Conservation (phyloP, 2,113 vertebrate species). For the Noctilio leporinus region DNA sequence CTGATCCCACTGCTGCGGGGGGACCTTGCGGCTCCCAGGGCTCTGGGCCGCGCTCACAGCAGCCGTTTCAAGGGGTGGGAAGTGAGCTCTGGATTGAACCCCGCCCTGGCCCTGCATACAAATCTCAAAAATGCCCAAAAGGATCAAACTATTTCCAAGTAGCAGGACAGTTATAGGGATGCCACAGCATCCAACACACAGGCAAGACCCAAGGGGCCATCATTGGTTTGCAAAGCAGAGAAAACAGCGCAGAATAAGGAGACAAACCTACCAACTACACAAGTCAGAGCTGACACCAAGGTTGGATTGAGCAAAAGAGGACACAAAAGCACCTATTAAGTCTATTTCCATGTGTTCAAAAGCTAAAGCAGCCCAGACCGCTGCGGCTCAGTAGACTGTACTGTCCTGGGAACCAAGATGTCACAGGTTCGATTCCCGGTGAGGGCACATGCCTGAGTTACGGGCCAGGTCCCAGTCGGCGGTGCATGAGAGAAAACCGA, state of each 20-base stretch:
- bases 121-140: neutral
- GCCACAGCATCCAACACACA: neutral
- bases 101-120: neutral
- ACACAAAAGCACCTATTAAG: neutral
- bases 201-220: neutral
- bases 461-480: too few species aligned
- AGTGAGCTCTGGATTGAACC: neutral
- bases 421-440: too few species aligned
- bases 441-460: too few species aligned
- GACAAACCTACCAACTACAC: neutral
- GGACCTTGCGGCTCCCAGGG: fast-evolving
- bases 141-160: neutral
- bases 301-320: too few species aligned
- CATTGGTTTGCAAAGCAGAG: neutral
- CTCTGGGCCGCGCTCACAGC: neutral
- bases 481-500: too few species aligned
- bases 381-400: too few species aligned
- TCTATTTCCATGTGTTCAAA: too few species aligned
- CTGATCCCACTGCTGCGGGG: fast-evolving
- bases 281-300: neutral
- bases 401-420: too few species aligned
- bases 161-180: neutral
- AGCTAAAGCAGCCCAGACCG: neutral
- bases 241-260: neutral
- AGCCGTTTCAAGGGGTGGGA: neutral